phyloP scores from a whole-genome alignment of 2,113 vertebrate species.

The Trichomycterus rosablanca region DNA sequence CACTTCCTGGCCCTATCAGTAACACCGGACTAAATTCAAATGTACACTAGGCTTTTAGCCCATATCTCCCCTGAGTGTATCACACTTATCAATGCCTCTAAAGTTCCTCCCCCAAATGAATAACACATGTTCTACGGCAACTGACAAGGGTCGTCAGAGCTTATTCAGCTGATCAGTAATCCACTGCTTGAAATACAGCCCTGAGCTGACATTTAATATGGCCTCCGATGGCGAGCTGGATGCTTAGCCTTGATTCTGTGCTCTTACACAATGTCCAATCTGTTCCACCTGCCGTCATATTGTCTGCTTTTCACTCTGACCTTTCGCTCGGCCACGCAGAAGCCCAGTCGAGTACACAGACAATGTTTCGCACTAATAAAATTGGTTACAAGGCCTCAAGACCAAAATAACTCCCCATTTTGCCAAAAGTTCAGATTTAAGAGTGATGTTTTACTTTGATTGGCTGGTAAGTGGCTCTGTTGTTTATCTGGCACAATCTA shows the following conservation, averaged over 20 bases:
- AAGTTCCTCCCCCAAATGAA: slow-evolving; percentile 21
- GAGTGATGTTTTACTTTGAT: background rate
- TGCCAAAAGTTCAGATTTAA: slow-evolving; percentile 13
- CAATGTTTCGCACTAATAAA: slow-evolving; percentile 12
- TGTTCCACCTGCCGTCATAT: slow-evolving; percentile 35
- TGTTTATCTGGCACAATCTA: slow-evolving; percentile 1
- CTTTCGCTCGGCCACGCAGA: slow-evolving; percentile 23
- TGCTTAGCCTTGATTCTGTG: slow-evolving; percentile 30
- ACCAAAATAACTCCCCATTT: slow-evolving; percentile 14
- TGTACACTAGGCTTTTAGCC: slow-evolving; percentile 14
- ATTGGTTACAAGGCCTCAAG: slow-evolving; percentile 17
- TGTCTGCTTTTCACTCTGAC: slow-evolving; percentile 36
- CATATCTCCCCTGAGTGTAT: slow-evolving; percentile 12
- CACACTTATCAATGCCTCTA: background rate
- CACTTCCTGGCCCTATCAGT: background rate
- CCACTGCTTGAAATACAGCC: background rate
- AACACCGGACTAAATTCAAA: slow-evolving; percentile 9
- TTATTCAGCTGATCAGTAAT: slow-evolving; percentile 3
- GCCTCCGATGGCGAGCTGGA: slow-evolving; percentile 19
- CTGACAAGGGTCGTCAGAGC: slow-evolving; percentile 16
- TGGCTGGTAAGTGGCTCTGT: slow-evolving; percentile 20
- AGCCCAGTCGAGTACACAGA: slow-evolving; percentile 4
- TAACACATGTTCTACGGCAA: slow-evolving; percentile 29
- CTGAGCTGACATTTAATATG: slow-evolving; percentile 12
- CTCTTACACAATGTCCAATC: slow-evolving; percentile 36